Evolutionary conservation across 1,140 invertebrate genomes (phyloP).

Genomic region (Lithobius niger): DNA sequence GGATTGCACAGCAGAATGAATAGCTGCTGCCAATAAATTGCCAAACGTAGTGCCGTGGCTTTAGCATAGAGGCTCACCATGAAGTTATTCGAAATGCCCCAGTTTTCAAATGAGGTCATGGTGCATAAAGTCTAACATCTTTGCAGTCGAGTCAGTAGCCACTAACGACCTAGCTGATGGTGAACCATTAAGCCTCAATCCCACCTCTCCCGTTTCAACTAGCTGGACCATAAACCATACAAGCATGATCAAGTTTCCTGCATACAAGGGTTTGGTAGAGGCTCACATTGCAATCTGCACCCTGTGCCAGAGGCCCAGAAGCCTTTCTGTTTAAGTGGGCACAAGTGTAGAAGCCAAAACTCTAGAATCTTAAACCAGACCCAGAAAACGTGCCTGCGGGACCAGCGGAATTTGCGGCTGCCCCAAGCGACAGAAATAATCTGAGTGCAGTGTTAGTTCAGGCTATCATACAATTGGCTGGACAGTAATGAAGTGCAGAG

Average conservation of each 20-base stretch:
- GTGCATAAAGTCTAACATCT: background rate
- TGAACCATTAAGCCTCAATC: too few species aligned
- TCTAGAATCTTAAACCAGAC: background rate
- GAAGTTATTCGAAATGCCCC: background rate
- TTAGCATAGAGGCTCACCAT: background rate
- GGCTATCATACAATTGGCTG: too few species aligned
- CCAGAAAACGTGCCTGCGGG: background rate
- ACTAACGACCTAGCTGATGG: too few species aligned
- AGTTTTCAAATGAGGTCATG: background rate
- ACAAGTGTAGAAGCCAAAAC: background rate
- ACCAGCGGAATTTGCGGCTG: background rate
- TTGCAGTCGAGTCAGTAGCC: background rate
- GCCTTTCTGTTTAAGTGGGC: too few species aligned
- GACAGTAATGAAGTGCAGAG: too few species aligned
- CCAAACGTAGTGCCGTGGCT: background rate
- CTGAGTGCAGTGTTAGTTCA: too few species aligned
- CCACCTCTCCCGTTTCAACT: too few species aligned
- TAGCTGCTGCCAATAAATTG: background rate
- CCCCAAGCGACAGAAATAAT: background rate
- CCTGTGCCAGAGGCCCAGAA: too few species aligned
- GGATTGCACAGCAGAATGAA: background rate
- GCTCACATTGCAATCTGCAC: too few species aligned
- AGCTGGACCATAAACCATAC: background rate
- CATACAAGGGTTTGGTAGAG: background rate
- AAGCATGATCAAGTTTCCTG: background rate